These are phyloP conservation scores for Hypotaenidia okinawae DNA, from an alignment of 2,797 vertebrate genomes.

Conservation along the genomic window DNA sequence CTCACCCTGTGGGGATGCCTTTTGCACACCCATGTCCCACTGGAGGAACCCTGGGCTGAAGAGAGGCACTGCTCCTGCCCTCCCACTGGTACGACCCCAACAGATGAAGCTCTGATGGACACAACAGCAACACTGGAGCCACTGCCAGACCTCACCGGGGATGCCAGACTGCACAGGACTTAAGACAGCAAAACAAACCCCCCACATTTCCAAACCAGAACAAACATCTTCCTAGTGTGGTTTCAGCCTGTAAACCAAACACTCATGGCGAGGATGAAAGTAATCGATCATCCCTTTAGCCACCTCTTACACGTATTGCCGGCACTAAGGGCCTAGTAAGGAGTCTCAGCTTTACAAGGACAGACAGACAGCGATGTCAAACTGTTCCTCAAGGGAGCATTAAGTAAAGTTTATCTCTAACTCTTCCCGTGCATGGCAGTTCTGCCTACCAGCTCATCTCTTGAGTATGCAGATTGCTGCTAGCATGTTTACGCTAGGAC, in stretches of 20 bases:
- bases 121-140: background rate
- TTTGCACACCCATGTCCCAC: fast-evolving
- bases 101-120: background rate
- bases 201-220: background rate
- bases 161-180: background rate
- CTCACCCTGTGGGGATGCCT: background rate
- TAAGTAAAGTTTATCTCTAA: background rate
- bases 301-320: background rate
- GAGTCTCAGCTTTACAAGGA: background rate
- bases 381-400: background rate
- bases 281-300: background rate
- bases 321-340: background rate
- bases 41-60: background rate
- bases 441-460: background rate
- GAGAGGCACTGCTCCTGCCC: background rate
- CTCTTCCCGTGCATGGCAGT: background rate
- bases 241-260: background rate
- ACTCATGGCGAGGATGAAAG: background rate
- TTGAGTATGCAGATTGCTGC: background rate
- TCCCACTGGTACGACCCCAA: fast-evolving
- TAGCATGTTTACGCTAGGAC: fast-evolving
- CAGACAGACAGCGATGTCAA: background rate
- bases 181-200: background rate
- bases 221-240: background rate
- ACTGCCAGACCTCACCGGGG: fast-evolving